A percentile compares a stretch with the other conserved stretches of the same genome.
phyloP scores from a whole-genome alignment of 2,888 invertebrate genomes.

The Poecilobothrus nobilitatus region DNA sequence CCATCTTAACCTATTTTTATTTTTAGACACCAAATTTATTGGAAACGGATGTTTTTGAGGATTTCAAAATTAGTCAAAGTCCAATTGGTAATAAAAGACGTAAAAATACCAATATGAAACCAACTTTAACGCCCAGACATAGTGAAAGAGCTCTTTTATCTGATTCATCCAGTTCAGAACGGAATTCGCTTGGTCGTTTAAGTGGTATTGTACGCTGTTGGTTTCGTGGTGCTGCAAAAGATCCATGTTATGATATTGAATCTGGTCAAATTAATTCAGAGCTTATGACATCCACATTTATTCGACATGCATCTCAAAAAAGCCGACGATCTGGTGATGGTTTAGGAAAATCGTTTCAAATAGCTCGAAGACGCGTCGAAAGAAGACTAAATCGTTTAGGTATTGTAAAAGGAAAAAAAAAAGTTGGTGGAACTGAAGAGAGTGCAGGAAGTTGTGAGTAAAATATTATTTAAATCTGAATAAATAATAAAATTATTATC shows the following conservation, averaged over 20 bases:
- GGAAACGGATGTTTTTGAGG: conserved; percentile 70
- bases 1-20: conserved; percentile 8
- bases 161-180: conserved; percentile 46
- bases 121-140: conserved; percentile 71
- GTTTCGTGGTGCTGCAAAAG: conserved; percentile 54
- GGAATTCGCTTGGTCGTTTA: conserved; percentile 49
- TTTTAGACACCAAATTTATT: conserved; percentile 58
- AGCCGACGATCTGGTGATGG: conserved; percentile 42
- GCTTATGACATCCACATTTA: conserved; percentile 49
- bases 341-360: conserved; percentile 61
- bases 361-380: conserved; percentile 81
- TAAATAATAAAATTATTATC: conserved; percentile 12
- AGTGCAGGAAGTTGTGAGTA: conserved; percentile 64
- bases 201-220: conserved; percentile 61
- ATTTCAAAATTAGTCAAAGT: conserved; percentile 67
- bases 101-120: conserved; percentile 46
- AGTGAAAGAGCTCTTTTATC: conserved; percentile 65
- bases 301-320: conserved; percentile 46
- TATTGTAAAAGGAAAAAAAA: conserved; percentile 76
- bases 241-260: conserved; percentile 47
- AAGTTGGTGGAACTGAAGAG: conserved; percentile 82
- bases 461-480: not conserved
- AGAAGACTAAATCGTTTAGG: conserved; percentile 79
- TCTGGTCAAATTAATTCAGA: conserved; percentile 51
- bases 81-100: conserved; percentile 67